Evolutionary conservation across 2,888 invertebrate genomes (phyloP).

Genomic region (Pristionchus exspectatus): DNA sequence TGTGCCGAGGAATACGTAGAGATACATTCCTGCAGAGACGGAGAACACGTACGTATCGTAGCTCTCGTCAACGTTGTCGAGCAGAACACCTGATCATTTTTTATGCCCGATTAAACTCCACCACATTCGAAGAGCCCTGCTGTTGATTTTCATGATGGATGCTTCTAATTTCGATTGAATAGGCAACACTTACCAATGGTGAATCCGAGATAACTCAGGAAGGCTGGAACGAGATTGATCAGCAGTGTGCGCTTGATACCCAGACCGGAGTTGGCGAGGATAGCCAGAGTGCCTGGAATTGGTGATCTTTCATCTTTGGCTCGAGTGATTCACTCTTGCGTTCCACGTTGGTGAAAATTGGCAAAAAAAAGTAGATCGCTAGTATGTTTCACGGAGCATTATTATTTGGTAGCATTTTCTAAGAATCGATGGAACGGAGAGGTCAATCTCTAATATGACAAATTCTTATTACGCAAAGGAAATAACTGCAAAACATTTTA

Average conservation of each 20-base stretch:
- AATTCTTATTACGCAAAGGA: not conserved
- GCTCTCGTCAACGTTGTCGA: conserved; percentile 44
- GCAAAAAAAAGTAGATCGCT: too few relatives aligned
- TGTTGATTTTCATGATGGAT: too few relatives aligned
- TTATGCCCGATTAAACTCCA: too few relatives aligned
- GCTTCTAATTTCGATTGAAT: too few relatives aligned
- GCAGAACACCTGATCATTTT: not conserved
- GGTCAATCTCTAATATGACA: not conserved
- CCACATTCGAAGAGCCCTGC: too few relatives aligned
- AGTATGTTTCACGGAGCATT: not conserved
- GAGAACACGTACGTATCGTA: conserved; percentile 75
- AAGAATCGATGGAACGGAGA: not conserved
- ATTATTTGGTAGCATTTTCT: too few relatives aligned
- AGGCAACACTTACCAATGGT: conserved; percentile 60
- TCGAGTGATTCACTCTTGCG: too few relatives aligned
- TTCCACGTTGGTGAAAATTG: too few relatives aligned
- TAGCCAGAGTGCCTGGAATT: conserved; percentile 69
- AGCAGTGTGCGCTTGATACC: conserved; percentile 72
- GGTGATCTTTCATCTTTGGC: not conserved
- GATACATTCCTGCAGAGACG: conserved; percentile 75
- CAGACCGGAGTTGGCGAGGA: conserved; percentile 74
- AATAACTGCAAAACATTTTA: not conserved
- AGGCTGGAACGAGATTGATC: conserved; percentile 72
- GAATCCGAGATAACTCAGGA: conserved; percentile 73
- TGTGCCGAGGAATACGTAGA: conserved; percentile 77